A percentile compares a stretch with the other conserved stretches of the same genome.
Evolutionary conservation across 2,888 invertebrate genomes (phyloP).

Genomic region (Argyra leucocephala): DNA sequence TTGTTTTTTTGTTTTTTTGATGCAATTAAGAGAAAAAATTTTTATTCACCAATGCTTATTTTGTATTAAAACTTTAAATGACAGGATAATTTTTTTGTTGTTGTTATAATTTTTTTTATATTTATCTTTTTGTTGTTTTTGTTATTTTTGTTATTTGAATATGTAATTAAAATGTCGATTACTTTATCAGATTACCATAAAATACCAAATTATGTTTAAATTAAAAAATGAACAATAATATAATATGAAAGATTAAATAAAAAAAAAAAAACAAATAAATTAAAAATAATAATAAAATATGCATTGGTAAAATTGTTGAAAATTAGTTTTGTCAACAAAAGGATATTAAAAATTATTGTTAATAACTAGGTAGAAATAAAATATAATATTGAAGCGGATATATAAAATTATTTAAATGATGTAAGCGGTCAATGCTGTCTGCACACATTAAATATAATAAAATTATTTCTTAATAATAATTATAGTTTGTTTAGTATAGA

Average conservation of each 20-base stretch:
- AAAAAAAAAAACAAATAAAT: background rate
- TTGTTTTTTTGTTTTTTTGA: background rate
- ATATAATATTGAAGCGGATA: no score
- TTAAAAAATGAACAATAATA: constrained; percentile 5
- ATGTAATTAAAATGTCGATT: background rate
- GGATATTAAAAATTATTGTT: no score
- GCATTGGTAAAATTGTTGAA: no score
- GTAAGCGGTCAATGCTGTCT: no score
- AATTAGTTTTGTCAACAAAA: no score
- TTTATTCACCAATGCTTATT: background rate
- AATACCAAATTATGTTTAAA: constrained; percentile 6
- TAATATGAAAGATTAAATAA: background rate
- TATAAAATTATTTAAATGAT: no score
- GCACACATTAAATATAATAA: no score
- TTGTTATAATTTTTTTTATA: background rate
- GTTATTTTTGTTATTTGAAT: background rate
- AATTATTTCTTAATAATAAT: no score
- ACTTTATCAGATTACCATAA: constrained; percentile 6
- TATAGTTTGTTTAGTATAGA: no score
- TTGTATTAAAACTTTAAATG: background rate
- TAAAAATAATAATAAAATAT: background rate
- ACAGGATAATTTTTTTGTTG: background rate
- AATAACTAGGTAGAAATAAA: no score
- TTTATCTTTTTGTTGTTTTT: no score
- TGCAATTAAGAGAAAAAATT: constrained; percentile 1